These are phyloP conservation scores for Trinorchestia longiramus DNA, from an alignment of 1,140 invertebrate species.

Conservation along the genomic window DNA sequence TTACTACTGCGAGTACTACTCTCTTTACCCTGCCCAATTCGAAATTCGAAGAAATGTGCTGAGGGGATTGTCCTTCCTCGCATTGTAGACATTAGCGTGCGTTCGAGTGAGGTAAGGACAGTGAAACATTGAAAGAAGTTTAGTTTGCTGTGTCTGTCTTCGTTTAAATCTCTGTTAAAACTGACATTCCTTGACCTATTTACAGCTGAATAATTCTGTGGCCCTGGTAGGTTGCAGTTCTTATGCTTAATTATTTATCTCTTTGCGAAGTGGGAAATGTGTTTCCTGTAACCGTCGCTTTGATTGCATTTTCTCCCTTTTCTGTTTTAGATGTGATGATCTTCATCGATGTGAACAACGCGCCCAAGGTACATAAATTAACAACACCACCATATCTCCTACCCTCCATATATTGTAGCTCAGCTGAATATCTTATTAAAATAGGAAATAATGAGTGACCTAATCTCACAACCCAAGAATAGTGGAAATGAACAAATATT, in stretches of 20 bases:
- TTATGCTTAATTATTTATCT: background rate
- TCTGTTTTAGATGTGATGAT: background rate
- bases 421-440: background rate
- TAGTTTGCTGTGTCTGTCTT: background rate
- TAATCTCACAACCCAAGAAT: background rate
- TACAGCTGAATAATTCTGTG: background rate
- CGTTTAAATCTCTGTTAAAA: background rate
- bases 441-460: background rate
- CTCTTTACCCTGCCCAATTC: too few species aligned
- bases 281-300: background rate
- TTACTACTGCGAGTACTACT: too few species aligned
- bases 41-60: too few species aligned
- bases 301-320: background rate
- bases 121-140: background rate
- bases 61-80: too few species aligned
- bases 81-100: too few species aligned
- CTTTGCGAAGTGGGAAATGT: background rate
- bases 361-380: background rate
- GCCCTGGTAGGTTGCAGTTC: background rate
- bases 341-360: background rate
- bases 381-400: background rate
- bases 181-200: background rate
- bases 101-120: too few species aligned
- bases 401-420: background rate
- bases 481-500: background rate